These are phyloP conservation scores for Tyrannus savana DNA, from an alignment of 2,113 vertebrate species.

Conservation along the genomic window DNA sequence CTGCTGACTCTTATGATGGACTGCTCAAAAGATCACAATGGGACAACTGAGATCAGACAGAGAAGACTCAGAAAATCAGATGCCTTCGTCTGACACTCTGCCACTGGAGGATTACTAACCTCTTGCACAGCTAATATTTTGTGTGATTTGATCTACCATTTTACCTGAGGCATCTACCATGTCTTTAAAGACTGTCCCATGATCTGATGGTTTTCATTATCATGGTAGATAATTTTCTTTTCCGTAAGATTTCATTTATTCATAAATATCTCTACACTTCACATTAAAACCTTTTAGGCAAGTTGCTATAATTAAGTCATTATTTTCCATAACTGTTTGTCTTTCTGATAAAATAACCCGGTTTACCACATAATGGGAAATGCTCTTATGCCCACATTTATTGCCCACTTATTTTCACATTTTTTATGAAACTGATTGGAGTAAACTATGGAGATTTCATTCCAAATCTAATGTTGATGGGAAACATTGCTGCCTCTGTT, in stretches of 20 bases:
- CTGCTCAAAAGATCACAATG: background rate
- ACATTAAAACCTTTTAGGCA: background rate
- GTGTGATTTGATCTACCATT: background rate
- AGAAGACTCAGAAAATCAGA: background rate
- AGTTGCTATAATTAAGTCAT: background rate
- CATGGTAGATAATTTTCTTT: background rate
- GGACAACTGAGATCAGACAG: background rate
- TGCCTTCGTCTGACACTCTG: background rate
- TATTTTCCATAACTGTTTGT: background rate
- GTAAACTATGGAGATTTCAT: background rate
- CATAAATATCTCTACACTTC: background rate
- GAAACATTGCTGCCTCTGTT: background rate
- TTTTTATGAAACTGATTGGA: background rate
- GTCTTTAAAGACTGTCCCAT: background rate
- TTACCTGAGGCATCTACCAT: background rate
- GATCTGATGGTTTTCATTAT: background rate
- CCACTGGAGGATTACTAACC: background rate
- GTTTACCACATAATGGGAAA: background rate
- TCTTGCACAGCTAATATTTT: background rate
- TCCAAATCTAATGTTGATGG: background rate
- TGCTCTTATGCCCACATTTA: background rate
- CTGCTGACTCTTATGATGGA: background rate
- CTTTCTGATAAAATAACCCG: background rate
- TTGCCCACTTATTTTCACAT: background rate
- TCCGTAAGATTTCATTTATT: background rate